phyloP scores from a whole-genome alignment of 1,140 invertebrate genomes.

The Lutraria rhynchaena region DNA sequence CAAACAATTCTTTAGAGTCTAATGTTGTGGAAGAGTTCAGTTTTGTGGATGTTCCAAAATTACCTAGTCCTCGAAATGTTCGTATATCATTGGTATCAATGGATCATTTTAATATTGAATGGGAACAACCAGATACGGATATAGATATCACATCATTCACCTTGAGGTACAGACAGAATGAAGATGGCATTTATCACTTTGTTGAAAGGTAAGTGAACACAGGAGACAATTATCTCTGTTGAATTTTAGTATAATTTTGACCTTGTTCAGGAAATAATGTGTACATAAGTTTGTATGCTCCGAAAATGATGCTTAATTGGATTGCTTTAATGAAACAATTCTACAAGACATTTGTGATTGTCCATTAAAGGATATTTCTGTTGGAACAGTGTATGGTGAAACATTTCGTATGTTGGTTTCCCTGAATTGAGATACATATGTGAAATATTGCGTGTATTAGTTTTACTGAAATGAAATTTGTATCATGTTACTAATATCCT shows the following conservation, averaged over 20 bases:
- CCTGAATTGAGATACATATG: background rate
- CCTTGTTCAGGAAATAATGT: too few species aligned
- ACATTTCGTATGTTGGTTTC: too few species aligned
- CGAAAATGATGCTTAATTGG: too few species aligned
- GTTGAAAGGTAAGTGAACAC: background rate
- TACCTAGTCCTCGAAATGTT: conserved; percentile 16
- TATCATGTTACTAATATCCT: too few species aligned
- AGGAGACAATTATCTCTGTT: too few species aligned
- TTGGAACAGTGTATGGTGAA: too few species aligned
- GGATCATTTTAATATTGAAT: background rate
- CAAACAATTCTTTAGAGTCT: background rate
- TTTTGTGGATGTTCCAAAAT: background rate
- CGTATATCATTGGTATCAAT: background rate
- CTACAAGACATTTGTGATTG: too few species aligned
- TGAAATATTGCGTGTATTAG: background rate
- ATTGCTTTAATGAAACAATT: too few species aligned
- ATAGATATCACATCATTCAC: conserved; percentile 23
- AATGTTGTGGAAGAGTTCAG: conserved; percentile 34
- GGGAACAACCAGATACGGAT: conserved; percentile 17
- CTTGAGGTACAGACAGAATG: conserved; percentile 5
- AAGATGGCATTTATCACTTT: background rate
- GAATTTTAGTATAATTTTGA: too few species aligned
- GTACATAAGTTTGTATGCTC: too few species aligned
- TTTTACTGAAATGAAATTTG: too few species aligned
- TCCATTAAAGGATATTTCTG: too few species aligned